Evolutionary conservation across 2,113 vertebrate species (phyloP).

Genomic region (Fregata magnificens): DNA sequence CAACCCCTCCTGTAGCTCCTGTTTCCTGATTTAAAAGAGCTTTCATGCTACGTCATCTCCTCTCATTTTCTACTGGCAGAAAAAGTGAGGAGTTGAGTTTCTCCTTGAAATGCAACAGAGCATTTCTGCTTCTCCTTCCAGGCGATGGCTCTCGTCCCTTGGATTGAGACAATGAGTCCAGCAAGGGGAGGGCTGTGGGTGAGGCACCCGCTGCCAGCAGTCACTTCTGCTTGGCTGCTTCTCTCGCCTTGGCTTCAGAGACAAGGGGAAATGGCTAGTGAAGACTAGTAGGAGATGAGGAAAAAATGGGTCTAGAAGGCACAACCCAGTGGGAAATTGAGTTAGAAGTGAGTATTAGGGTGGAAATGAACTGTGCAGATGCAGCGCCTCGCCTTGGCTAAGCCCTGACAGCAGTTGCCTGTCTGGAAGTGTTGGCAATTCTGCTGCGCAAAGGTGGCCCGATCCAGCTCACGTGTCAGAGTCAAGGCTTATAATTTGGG

Average conservation of each 20-base stretch:
- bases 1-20: not conserved
- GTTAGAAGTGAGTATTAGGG: not conserved
- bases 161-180: not conserved
- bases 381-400: accelerated
- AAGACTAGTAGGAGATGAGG: not conserved
- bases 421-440: not conserved
- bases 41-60: not conserved
- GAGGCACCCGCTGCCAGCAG: not conserved
- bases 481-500: not conserved
- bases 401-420: not conserved
- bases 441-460: not conserved
- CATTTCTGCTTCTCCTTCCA: not conserved
- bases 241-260: not conserved
- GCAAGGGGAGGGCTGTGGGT: not conserved
- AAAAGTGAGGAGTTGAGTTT: not conserved
- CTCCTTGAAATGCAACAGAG: not conserved
- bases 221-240: not conserved
- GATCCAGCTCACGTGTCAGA: not conserved
- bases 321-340: not conserved
- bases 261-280: not conserved
- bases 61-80: not conserved
- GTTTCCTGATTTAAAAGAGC: not conserved
- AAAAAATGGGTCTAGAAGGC: not conserved
- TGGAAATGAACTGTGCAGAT: accelerated
- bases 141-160: not conserved